Evolutionary conservation across 2,888 invertebrate genomes (phyloP).

Genomic region (Anthrax anthrax): DNA sequence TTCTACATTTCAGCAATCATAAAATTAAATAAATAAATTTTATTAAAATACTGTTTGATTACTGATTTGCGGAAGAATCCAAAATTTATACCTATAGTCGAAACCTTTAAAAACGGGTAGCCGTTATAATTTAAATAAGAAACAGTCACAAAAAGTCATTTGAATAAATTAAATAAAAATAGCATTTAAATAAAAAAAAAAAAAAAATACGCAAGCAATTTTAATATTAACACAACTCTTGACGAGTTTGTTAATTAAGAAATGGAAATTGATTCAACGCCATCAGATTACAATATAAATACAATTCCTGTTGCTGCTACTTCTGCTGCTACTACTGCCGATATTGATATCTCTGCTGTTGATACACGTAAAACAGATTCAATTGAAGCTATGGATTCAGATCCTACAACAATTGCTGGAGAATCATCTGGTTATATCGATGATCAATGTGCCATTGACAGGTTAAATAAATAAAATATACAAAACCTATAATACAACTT

Average conservation of each 20-base stretch:
- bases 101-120: neutral
- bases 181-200: too few species aligned
- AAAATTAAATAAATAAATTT: neutral
- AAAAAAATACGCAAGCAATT: neutral
- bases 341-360: neutral
- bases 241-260: slow-evolving; percentile 9
- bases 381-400: slow-evolving; percentile 3
- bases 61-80: neutral
- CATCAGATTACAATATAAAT: slow-evolving; percentile 10
- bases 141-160: too few species aligned
- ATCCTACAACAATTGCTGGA: too few species aligned
- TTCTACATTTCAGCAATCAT: neutral
- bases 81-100: neutral
- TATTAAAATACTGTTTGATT: neutral
- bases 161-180: too few species aligned
- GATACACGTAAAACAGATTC: neutral
- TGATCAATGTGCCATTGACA: slow-evolving; percentile 30
- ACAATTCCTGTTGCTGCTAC: slow-evolving; percentile 1
- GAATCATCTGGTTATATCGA: slow-evolving; percentile 24
- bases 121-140: too few species aligned
- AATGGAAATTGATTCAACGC: slow-evolving; percentile 32
- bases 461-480: slow-evolving; percentile 21
- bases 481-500: neutral
- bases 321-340: too few species aligned
- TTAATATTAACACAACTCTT: neutral